Base-by-base conservation (phyloP, 2,888 invertebrate genomes). In the Dicyrtoma fusca region DNA sequence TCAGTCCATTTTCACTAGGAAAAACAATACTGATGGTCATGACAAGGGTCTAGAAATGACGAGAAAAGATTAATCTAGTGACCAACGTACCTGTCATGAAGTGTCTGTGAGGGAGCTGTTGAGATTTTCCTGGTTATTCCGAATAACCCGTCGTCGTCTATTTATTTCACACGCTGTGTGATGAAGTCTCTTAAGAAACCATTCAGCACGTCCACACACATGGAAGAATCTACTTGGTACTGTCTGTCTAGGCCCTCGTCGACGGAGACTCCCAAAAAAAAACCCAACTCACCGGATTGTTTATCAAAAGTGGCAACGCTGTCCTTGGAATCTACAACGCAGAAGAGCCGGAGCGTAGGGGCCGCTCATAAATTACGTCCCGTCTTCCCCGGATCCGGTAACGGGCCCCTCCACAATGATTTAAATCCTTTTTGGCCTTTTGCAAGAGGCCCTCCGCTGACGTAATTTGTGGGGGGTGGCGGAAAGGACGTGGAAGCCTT, bases 61-160 rank as follows among this genome's bases (percentile, higher is more conserved):
- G 62, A 63, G 45, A 21, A 63, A 21, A 21, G 8, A 6, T 1
- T 21, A 5, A 21, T n/a, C 14, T 42, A 21, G 2, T 10, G 11
- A 13, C 44, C 0, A 21, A 63, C 62, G 45, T 63, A 63, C 62
- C 62, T 63, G 62, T 44, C 62, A 63, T 63, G 13, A 63, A 63
- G 13, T 63, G 62, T 63, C 45, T 45, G 21, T 11, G 14, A 14
- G 45, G 42, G 62, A 61, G 61, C n/a, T 21, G 13, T 17, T 45
- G 19, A 45, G 14, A 45, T 45, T 45, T 21, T 42, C 62, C 45
- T 19, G 62, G 25, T 57, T 63, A 21, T 44, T 45, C 34, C 34
- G 8, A 34, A 34, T 34, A 34, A 34, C 34, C 8, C 34, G 34
- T 34, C 34, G 34, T 34, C 34, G 4, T 34, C 34, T 34, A 34